A percentile compares a stretch with the other conserved stretches of the same genome.
Evolutionary conservation across 1,140 invertebrate genomes (phyloP).

Genomic region (Drosophila saltans): DNA sequence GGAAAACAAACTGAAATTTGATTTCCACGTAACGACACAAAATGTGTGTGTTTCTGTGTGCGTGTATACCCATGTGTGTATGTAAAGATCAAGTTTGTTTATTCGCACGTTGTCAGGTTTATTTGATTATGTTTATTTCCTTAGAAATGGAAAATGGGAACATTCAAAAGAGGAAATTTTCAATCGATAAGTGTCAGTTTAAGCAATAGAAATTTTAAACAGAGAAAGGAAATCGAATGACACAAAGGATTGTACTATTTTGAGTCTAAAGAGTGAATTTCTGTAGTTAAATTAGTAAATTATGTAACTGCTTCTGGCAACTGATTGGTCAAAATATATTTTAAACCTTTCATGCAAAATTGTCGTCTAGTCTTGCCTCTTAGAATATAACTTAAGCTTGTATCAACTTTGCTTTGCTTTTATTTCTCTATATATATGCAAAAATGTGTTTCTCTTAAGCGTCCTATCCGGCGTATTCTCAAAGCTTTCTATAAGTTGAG

Average conservation of each 20-base stretch:
- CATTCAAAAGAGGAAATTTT: slow-evolving; percentile 7
- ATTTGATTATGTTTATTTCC: slow-evolving; percentile 80
- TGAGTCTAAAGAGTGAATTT: no score
- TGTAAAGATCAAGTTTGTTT: slow-evolving; percentile 44
- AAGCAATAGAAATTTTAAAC: slow-evolving; percentile 6
- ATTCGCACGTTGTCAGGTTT: slow-evolving; percentile 57
- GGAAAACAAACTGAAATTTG: slow-evolving; percentile 54
- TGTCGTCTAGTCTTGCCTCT: no score
- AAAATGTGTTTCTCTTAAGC: slow-evolving; percentile 3
- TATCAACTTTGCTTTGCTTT: not conserved
- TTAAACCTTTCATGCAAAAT: no score
- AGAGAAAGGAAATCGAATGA: no score
- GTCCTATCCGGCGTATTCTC: slow-evolving; percentile 12
- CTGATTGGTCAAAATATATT: no score
- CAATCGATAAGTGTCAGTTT: slow-evolving; percentile 17
- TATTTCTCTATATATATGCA: not conserved
- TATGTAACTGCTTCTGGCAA: no score
- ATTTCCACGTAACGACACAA: slow-evolving; percentile 58
- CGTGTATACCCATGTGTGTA: not conserved
- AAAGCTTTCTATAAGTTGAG: slow-evolving; percentile 26
- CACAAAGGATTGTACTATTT: no score
- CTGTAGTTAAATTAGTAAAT: no score
- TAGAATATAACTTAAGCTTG: no score
- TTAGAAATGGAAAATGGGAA: slow-evolving; percentile 9
- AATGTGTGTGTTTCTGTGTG: not conserved